These are phyloP conservation scores for Tetramorium alpestre DNA, from an alignment of 1,140 invertebrate species.

Conservation along the genomic window DNA sequence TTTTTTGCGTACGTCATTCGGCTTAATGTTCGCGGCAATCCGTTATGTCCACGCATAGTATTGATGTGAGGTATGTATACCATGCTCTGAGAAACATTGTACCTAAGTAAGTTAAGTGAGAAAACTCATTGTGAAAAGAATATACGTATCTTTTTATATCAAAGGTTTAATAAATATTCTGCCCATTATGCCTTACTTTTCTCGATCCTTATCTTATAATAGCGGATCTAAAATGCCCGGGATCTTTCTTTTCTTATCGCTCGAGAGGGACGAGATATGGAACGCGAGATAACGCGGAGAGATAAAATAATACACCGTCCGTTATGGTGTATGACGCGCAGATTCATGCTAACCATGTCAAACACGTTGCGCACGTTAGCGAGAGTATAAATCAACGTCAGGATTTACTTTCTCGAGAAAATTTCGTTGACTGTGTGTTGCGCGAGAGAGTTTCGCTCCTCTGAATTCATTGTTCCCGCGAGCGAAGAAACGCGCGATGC, in stretches of 20 bases:
- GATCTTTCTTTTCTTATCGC: background rate
- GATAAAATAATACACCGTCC: background rate
- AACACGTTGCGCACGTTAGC: background rate
- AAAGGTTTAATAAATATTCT: conserved; percentile 72
- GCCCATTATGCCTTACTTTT: conserved; percentile 16
- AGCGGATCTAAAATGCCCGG: background rate
- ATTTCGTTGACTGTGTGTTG: conserved; percentile 13
- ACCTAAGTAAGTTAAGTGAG: conserved; percentile 70
- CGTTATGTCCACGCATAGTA: conserved; percentile 33
- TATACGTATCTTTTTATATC: conserved; percentile 69
- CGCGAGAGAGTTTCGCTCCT: conserved; percentile 36
- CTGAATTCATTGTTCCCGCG: background rate
- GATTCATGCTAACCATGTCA: conserved; percentile 11
- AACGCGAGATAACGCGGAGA: conserved; percentile 16
- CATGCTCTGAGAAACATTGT: conserved; percentile 51
- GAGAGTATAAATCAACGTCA: conserved; percentile 45
- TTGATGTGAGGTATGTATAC: conserved; percentile 24
- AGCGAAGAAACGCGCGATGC: background rate
- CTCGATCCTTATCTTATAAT: background rate
- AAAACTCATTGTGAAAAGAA: conserved; percentile 27
- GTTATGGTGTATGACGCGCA: background rate
- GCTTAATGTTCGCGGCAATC: conserved; percentile 29
- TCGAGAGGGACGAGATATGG: background rate
- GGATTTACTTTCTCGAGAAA: conserved; percentile 54
- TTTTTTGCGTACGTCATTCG: conserved; percentile 10